These are phyloP conservation scores for Mobula birostris DNA, from an alignment of 2,113 vertebrate species.

Conservation along the genomic window DNA sequence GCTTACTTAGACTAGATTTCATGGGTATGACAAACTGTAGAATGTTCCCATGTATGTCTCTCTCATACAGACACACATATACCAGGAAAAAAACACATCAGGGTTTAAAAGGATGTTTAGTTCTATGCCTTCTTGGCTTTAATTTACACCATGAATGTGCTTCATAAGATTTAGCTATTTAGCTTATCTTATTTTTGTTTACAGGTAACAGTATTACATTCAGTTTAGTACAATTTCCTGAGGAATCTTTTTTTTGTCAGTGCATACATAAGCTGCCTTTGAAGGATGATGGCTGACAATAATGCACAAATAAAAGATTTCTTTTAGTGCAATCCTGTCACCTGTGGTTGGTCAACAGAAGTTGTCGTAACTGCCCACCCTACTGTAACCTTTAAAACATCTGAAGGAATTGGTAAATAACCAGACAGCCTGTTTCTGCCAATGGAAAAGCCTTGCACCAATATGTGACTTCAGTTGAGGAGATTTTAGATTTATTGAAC, in stretches of 20 bases:
- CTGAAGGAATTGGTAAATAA: not conserved
- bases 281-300: not conserved
- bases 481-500: not conserved
- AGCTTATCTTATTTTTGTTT: conserved; percentile 29
- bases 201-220: not conserved
- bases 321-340: not conserved
- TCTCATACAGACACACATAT: not conserved
- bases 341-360: not conserved
- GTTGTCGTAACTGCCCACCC: too few species aligned
- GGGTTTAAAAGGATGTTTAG: not conserved
- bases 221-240: conserved; percentile 3
- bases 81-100: too few species aligned
- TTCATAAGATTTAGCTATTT: conserved; percentile 18
- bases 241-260: not conserved
- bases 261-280: not conserved
- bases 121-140: not conserved
- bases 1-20: not conserved
- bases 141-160: not conserved
- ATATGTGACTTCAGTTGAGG: not conserved
- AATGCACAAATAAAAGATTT: not conserved
- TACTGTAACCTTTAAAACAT: not conserved
- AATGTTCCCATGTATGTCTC: not conserved
- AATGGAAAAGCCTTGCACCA: not conserved
- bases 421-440: not conserved
- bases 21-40: not conserved